These are phyloP conservation scores for Subacronicta megacephala DNA, from an alignment of 2,888 invertebrate genomes.

Conservation along the genomic window DNA sequence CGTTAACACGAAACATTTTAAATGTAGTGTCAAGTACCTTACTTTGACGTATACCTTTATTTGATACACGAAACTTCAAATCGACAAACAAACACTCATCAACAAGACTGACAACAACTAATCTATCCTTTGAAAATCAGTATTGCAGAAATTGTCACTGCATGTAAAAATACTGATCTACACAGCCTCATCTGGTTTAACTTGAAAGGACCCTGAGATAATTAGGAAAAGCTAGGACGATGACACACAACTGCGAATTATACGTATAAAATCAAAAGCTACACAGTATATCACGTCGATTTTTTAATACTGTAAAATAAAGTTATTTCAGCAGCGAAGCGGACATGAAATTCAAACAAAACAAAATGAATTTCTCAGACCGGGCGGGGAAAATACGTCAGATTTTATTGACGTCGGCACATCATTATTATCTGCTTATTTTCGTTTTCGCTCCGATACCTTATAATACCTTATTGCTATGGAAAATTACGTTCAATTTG, in stretches of 20 bases:
- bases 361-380: constrained; percentile 36
- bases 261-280: background rate
- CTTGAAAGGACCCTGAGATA: too few relatives aligned
- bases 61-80: too few relatives aligned
- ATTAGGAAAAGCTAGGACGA: too few relatives aligned
- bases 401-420: constrained; percentile 73
- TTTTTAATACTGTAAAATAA: constrained; percentile 17
- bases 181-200: too few relatives aligned
- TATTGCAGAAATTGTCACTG: too few relatives aligned
- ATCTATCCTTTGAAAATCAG: too few relatives aligned
- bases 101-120: too few relatives aligned
- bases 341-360: constrained; percentile 33
- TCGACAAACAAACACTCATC: too few relatives aligned
- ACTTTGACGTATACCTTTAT: background rate
- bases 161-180: too few relatives aligned
- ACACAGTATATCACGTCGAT: constrained; percentile 8
- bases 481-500: constrained; percentile 79
- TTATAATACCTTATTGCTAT: constrained; percentile 71
- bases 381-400: constrained; percentile 54
- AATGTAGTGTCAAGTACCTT: constrained; percentile 19
- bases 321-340: constrained; percentile 22
- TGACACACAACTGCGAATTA: background rate
- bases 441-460: constrained; percentile 73
- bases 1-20: constrained; percentile 29
- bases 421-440: constrained; percentile 82